Conservation (phyloP, 2,113 vertebrate species). For the Leucopsar rothschildi region DNA sequence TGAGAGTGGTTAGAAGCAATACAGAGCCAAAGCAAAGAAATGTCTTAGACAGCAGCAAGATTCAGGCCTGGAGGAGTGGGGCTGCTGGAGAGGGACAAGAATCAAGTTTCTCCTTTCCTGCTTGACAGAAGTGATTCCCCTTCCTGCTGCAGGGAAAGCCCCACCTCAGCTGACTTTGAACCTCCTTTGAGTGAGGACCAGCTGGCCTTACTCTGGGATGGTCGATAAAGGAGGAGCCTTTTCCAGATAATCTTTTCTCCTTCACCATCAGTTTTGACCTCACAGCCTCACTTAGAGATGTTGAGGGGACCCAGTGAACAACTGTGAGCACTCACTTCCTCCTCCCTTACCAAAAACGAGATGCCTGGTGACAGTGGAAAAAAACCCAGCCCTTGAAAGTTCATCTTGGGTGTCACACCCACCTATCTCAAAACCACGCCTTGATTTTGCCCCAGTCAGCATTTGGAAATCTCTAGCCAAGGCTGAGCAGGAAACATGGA, state of each 20-base stretch:
- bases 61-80: neutral
- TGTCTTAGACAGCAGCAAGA: neutral
- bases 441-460: neutral
- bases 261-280: neutral
- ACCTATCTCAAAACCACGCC: neutral
- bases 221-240: neutral
- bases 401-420: neutral
- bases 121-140: neutral
- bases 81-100: neutral
- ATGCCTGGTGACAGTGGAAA: neutral
- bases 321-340: neutral
- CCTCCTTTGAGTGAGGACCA: neutral
- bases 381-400: neutral
- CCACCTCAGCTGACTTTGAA: neutral
- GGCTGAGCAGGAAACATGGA: neutral
- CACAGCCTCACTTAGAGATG: neutral
- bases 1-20: neutral
- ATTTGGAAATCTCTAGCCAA: neutral
- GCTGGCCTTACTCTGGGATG: neutral
- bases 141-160: neutral
- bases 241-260: neutral
- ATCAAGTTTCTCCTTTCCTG: neutral
- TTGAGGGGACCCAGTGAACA: accelerated
- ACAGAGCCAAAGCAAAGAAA: neutral
- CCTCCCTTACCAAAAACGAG: neutral